phyloP scores from a whole-genome alignment of 2,113 vertebrate genomes.

The Callipepla californica region DNA sequence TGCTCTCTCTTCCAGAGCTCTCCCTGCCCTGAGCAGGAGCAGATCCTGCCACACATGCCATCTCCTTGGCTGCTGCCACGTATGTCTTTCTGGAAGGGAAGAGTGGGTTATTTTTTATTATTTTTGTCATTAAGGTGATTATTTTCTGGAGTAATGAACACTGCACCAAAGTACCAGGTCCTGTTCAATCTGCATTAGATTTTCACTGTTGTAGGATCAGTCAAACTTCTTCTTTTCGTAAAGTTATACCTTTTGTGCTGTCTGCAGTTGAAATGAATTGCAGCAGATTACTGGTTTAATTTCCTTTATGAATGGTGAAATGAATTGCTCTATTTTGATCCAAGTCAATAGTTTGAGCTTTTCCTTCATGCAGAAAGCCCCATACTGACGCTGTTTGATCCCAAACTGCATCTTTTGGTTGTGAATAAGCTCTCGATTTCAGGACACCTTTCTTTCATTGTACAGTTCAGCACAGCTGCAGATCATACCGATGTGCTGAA shows the following conservation, averaged over 20 bases:
- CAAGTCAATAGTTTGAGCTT: background rate
- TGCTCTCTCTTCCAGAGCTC: fast-evolving
- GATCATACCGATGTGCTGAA: background rate
- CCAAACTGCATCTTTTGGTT: background rate
- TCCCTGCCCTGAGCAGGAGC: fast-evolving
- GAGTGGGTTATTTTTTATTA: background rate
- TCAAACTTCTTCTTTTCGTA: background rate
- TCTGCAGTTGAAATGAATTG: background rate
- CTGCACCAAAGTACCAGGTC: background rate
- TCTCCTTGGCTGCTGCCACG: background rate
- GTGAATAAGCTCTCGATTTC: background rate
- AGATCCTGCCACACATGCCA: fast-evolving
- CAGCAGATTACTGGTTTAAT: background rate
- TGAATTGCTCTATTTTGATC: background rate
- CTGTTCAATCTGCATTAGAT: background rate
- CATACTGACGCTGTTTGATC: background rate
- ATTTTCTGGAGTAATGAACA: background rate
- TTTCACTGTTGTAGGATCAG: background rate
- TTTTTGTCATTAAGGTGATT: background rate
- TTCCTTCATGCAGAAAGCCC: background rate
- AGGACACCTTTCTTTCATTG: background rate
- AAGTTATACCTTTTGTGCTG: background rate
- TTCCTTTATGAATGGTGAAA: background rate
- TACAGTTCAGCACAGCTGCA: background rate
- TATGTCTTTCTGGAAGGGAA: background rate